Percentiles rank a stretch among this genome's conserved stretches.
Evolutionary conservation across 2,797 vertebrate genomes (phyloP).

Genomic region (Arnoldichthys spilopterus): DNA sequence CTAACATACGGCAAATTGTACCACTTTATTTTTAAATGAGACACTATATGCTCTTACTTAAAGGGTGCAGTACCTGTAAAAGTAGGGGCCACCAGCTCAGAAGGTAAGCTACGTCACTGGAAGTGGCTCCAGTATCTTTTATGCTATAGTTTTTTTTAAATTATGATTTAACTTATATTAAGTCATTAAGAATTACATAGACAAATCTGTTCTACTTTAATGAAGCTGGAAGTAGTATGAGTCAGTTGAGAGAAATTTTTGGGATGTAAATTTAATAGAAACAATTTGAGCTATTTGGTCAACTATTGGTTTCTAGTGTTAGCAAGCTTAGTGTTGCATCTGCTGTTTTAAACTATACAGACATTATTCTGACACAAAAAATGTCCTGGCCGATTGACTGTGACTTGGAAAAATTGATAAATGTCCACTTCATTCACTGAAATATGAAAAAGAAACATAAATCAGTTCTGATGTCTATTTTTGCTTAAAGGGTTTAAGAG

Average conservation of each 20-base stretch:
- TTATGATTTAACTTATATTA: too few relatives aligned
- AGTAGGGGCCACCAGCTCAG: neutral
- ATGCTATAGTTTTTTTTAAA: neutral
- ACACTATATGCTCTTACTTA: neutral
- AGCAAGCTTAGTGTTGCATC: too few relatives aligned
- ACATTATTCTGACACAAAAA: too few relatives aligned
- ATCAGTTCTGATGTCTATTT: neutral
- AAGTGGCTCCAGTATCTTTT: neutral
- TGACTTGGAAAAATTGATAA: too few relatives aligned
- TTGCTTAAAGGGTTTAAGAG: neutral
- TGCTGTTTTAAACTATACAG: too few relatives aligned
- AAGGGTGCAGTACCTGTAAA: conserved; percentile 26
- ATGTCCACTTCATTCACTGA: neutral
- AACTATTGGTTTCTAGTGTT: too few relatives aligned
- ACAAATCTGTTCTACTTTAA: too few relatives aligned
- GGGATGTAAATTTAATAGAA: too few relatives aligned
- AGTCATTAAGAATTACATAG: too few relatives aligned
- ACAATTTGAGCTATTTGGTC: too few relatives aligned
- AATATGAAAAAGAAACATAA: neutral
- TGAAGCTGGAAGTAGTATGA: neutral
- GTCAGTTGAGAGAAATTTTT: neutral
- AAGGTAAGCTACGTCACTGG: conserved; percentile 28
- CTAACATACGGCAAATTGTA: neutral
- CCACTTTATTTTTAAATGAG: neutral
- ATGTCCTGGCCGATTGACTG: too few relatives aligned